phyloP scores from a whole-genome alignment of 2,888 invertebrate genomes.

The Andrena flavipes region DNA sequence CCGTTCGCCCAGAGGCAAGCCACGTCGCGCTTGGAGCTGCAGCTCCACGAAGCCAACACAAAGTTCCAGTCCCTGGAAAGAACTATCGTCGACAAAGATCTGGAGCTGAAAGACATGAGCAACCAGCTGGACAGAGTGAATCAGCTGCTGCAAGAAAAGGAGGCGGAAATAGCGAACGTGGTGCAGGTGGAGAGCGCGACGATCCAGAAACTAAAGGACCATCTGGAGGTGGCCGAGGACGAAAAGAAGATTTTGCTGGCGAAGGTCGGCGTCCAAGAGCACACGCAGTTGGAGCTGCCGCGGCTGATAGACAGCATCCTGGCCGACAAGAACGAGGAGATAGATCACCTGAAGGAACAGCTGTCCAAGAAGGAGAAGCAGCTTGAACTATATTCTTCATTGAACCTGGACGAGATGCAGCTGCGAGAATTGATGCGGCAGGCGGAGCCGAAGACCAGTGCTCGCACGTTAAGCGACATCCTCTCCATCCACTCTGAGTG shows the following conservation, averaged over 20 bases:
- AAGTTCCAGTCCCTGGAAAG: slow-evolving; percentile 84
- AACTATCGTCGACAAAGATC: slow-evolving; percentile 78
- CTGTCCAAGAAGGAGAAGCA: slow-evolving; percentile 86
- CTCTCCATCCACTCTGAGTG: slow-evolving; percentile 90
- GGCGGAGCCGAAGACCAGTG: slow-evolving; percentile 87
- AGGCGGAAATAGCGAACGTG: slow-evolving; percentile 80
- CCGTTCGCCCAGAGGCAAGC: slow-evolving; percentile 90
- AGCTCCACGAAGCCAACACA: slow-evolving; percentile 84
- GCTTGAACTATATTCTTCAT: slow-evolving; percentile 86
- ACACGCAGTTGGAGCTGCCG: slow-evolving; percentile 85
- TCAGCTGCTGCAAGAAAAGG: slow-evolving; percentile 82
- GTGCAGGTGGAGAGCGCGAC: slow-evolving; percentile 79
- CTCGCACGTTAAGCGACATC: slow-evolving; percentile 90
- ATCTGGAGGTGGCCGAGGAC: slow-evolving; percentile 79
- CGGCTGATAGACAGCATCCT: slow-evolving; percentile 88
- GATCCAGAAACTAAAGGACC: slow-evolving; percentile 81
- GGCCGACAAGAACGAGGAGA: slow-evolving; percentile 90
- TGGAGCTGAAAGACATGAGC: slow-evolving; percentile 82
- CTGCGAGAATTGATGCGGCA: slow-evolving; percentile 84
- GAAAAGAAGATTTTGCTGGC: slow-evolving; percentile 81
- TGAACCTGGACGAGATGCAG: slow-evolving; percentile 87
- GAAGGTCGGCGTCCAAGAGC: slow-evolving; percentile 78
- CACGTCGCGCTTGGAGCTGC: slow-evolving; percentile 86
- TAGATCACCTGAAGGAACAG: slow-evolving; percentile 87
- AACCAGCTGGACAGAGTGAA: slow-evolving; percentile 83